Evolutionary conservation across 2,797 vertebrate genomes (phyloP).

Genomic region (Xenopus petersii): DNA sequence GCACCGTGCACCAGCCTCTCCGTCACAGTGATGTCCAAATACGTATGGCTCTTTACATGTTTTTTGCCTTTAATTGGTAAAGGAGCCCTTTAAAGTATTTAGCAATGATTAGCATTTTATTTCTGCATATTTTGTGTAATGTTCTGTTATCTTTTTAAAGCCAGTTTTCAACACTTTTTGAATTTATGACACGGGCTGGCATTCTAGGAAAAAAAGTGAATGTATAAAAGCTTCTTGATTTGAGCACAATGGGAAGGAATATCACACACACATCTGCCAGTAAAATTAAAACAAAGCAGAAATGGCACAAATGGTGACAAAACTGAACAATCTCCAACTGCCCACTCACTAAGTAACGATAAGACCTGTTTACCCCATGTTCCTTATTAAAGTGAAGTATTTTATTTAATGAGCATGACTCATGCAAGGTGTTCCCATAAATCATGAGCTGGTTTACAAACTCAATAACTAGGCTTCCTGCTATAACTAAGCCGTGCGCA

Average conservation of each 20-base stretch:
- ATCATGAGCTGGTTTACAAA: conserved; percentile 97
- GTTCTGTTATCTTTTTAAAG: conserved; percentile 69
- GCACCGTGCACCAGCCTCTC: too few species aligned
- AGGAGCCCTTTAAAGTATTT: too few species aligned
- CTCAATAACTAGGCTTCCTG: conserved; percentile 96
- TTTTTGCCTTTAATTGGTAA: too few species aligned
- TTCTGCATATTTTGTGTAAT: conserved; percentile 66
- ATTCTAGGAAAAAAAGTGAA: conserved; percentile 41
- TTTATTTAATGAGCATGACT: conserved; percentile 92
- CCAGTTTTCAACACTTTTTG: conserved; percentile 56
- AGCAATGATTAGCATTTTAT: conserved; percentile 33
- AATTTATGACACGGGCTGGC: conserved; percentile 45
- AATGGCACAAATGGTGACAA: conserved; percentile 60
- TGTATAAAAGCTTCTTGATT: conserved; percentile 34
- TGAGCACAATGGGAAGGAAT: conserved; percentile 10
- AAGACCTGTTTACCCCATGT: conserved; percentile 74
- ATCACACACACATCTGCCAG: conserved; percentile 15
- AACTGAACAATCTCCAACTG: conserved; percentile 67
- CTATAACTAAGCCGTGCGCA: conserved; percentile 86
- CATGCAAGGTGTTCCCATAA: conserved; percentile 94
- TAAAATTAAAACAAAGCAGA: conserved; percentile 59
- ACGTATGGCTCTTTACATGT: too few species aligned
- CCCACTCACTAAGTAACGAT: conserved; percentile 68
- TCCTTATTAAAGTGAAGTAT: conserved; percentile 84
- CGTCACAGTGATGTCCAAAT: too few species aligned